Evolutionary conservation across 2,797 vertebrate genomes (phyloP).

Genomic region (Cyclopterus lumpus): DNA sequence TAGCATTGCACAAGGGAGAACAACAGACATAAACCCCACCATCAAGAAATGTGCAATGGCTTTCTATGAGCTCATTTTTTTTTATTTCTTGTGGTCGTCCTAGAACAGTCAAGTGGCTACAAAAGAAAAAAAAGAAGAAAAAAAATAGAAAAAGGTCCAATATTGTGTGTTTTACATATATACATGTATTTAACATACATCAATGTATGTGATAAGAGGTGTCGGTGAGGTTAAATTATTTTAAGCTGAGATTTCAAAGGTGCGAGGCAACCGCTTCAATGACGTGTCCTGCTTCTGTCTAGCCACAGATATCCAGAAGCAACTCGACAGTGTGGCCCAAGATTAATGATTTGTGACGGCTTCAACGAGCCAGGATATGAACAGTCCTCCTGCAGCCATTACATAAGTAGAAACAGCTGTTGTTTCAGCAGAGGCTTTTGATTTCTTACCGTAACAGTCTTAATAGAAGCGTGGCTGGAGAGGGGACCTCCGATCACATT

Average conservation of each 20-base stretch:
- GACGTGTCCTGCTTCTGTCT: conserved; percentile 52
- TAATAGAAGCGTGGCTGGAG: conserved; percentile 43
- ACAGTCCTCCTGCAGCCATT: conserved; percentile 84
- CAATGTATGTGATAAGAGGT: conserved; percentile 1
- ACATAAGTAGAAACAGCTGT: conserved; percentile 86
- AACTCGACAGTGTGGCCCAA: conserved; percentile 77
- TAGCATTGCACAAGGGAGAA: conserved; percentile 31
- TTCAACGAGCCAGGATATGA: conserved; percentile 82
- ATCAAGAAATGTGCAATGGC: conserved; percentile 34
- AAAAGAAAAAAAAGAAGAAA: background rate
- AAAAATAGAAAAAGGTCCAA: background rate
- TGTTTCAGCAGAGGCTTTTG: conserved; percentile 72
- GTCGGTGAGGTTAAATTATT: conserved; percentile 42
- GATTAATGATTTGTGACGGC: conserved; percentile 85
- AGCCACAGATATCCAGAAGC: conserved; percentile 67
- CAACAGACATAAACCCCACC: conserved; percentile 38
- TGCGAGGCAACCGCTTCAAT: conserved; percentile 51
- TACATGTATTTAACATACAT: conserved; percentile 13
- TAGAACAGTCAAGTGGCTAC: conserved; percentile 22
- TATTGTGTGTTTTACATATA: background rate
- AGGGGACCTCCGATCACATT: conserved; percentile 54
- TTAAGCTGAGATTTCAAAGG: conserved; percentile 39
- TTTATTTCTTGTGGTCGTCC: background rate
- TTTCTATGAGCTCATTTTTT: conserved; percentile 38
- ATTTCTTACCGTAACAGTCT: conserved; percentile 70